These are phyloP conservation scores for Lasioglossum pauxillum DNA, from an alignment of 2,888 invertebrate genomes.

Conservation along the genomic window DNA sequence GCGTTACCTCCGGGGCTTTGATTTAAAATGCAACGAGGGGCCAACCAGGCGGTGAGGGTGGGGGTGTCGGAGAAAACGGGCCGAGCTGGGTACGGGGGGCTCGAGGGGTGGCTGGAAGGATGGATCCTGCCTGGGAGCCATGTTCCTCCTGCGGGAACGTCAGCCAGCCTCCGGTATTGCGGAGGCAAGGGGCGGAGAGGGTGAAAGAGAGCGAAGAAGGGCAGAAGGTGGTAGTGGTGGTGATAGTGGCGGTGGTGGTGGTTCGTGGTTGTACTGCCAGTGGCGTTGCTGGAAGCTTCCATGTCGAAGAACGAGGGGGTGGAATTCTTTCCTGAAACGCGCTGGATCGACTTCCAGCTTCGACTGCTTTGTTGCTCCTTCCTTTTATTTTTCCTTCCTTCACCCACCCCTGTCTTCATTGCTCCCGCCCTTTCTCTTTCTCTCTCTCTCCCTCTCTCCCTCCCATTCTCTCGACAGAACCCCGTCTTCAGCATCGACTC, in stretches of 20 bases:
- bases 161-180: conserved; percentile 56
- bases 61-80: conserved; percentile 67
- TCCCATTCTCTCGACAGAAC: not conserved
- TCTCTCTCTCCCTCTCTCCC: not conserved
- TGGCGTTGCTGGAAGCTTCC: conserved; percentile 55
- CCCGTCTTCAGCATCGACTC: conserved; percentile 28
- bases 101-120: conserved; percentile 64
- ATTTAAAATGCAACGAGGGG: conserved; percentile 85
- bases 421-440: not conserved
- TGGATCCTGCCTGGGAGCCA: conserved; percentile 74
- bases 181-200: conserved; percentile 18
- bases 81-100: conserved; percentile 46
- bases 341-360: conserved; percentile 64
- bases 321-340: conserved; percentile 67
- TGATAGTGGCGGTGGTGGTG: conserved; percentile 29
- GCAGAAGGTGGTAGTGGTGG: conserved; percentile 53
- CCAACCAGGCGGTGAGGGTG: conserved; percentile 63
- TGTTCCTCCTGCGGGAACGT: conserved; percentile 72
- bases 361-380: conserved; percentile 60
- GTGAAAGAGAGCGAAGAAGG: conserved; percentile 66
- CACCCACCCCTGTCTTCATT: not conserved
- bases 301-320: conserved; percentile 46
- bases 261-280: conserved; percentile 33
- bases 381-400: conserved; percentile 29
- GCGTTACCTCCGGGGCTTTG: conserved; percentile 85